Percentiles rank a stretch among this genome's conserved stretches.
Conservation (phyloP, 2,797 vertebrate species). For the Enteromius afrohamiltoni region DNA sequence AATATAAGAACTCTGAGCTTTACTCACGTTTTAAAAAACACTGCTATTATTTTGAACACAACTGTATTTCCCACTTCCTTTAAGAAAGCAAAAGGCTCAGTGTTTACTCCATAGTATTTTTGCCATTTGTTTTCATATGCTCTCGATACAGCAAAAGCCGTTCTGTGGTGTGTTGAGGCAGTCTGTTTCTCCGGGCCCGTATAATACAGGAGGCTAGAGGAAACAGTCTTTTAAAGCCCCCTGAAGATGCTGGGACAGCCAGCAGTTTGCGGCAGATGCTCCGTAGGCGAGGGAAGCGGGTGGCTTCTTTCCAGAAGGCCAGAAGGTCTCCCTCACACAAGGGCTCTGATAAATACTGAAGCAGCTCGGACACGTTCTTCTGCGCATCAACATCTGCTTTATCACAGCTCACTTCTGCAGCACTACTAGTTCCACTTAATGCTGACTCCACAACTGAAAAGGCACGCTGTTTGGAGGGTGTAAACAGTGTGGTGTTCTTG, state of each 20-base stretch:
- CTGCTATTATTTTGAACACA: no score
- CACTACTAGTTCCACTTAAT: constrained; percentile 39
- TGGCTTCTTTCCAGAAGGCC: constrained; percentile 74
- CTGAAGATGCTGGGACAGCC: constrained; percentile 73
- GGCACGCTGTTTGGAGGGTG: constrained; percentile 70
- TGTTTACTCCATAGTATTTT: constrained; percentile 35
- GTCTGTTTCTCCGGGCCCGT: constrained; percentile 72
- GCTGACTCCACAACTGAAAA: constrained; percentile 62
- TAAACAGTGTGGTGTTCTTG: constrained; percentile 54
- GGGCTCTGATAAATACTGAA: constrained; percentile 73
- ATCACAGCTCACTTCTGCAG: constrained; percentile 29
- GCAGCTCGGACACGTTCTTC: constrained; percentile 64
- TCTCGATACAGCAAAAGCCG: constrained; percentile 78
- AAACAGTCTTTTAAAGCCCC: constrained; percentile 77
- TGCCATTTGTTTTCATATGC: constrained; percentile 59
- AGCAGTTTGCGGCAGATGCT: constrained; percentile 71
- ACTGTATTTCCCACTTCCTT: not conserved
- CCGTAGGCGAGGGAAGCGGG: constrained; percentile 70
- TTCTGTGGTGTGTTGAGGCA: constrained; percentile 77
- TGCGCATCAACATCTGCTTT: constrained; percentile 57
- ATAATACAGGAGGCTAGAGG: constrained; percentile 74
- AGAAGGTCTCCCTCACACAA: constrained; percentile 58
- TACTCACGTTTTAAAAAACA: no score
- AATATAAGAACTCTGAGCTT: no score
- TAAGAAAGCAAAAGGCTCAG: not conserved